phyloP scores from a whole-genome alignment of 1,140 invertebrate species.

The Drosophila varians region DNA sequence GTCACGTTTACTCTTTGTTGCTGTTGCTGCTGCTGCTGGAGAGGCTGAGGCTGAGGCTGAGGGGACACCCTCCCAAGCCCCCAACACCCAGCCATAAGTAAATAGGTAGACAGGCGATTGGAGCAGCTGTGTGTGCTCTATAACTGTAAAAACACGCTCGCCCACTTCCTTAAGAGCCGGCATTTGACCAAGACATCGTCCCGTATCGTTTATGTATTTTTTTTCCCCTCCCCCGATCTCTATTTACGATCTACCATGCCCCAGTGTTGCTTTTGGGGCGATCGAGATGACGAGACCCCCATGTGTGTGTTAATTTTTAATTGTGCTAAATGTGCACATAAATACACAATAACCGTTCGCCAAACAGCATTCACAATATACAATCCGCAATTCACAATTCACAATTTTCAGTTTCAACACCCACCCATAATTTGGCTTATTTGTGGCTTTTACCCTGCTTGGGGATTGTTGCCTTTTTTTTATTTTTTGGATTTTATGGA shows the following conservation, averaged over 20 bases:
- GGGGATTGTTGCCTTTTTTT: conserved; percentile 25
- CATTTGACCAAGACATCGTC: conserved; percentile 36
- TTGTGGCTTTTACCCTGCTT: conserved; percentile 56
- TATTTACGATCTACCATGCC: conserved; percentile 27
- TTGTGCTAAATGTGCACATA: conserved; percentile 82
- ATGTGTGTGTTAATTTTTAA: conserved; percentile 76
- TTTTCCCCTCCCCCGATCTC: background rate
- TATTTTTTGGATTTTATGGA: conserved; percentile 44
- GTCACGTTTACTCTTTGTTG: conserved; percentile 61
- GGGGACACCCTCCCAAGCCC: background rate
- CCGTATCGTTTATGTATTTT: conserved; percentile 27
- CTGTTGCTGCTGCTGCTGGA: too few relatives aligned
- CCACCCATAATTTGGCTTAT: conserved; percentile 78
- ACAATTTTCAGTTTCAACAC: conserved; percentile 79
- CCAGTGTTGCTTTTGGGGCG: conserved; percentile 14
- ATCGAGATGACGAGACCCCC: conserved; percentile 4
- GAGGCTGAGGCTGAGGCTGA: background rate
- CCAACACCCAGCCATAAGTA: background rate
- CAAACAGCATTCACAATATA: conserved; percentile 33
- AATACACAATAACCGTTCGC: conserved; percentile 55
- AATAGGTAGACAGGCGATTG: conserved; percentile 26
- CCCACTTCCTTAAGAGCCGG: conserved; percentile 67
- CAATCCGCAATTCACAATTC: conserved; percentile 35
- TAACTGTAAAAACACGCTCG: conserved; percentile 81
- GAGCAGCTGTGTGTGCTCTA: conserved; percentile 70